phyloP scores from a whole-genome alignment of 2,797 vertebrate genomes.

The Myripristis murdjan region DNA sequence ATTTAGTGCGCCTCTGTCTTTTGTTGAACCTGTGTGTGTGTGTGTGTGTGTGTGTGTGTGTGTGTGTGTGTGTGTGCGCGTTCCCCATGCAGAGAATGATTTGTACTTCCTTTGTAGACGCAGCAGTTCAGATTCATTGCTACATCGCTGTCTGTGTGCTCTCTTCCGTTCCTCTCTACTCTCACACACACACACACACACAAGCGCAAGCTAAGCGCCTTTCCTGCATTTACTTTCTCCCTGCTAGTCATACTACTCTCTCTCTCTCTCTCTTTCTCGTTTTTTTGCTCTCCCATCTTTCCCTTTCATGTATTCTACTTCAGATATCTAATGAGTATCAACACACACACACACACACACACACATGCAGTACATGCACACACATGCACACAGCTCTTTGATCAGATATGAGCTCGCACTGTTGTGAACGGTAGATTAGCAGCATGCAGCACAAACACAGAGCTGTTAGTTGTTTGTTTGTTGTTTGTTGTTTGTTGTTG shows the following conservation, averaged over 20 bases:
- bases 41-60: conserved; percentile 1
- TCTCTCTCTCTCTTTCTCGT: neutral
- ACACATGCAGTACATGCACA: no score
- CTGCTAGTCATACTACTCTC: neutral
- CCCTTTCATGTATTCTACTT: conserved; percentile 19
- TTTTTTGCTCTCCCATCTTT: neutral
- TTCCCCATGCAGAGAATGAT: no score
- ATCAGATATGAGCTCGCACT: conserved; percentile 45
- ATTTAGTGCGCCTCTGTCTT: no score
- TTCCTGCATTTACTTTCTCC: neutral
- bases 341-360: conserved; percentile 2
- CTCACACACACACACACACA: no score
- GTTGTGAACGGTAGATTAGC: conserved; percentile 21
- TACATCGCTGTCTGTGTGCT: no score
- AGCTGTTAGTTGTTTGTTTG: neutral
- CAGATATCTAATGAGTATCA: conserved; percentile 28
- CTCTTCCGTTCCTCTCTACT: no score
- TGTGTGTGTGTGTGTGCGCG: neutral
- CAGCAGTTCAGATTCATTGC: no score
- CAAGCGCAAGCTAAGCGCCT: no score
- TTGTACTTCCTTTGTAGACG: no score
- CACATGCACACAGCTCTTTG: conserved; percentile 39
- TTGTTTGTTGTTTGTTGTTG: no score
- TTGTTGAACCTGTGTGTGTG: no score
- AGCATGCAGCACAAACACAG: neutral